Base-by-base conservation (phyloP, 2,113 vertebrate species). In the Chaenogobius annularis region DNA sequence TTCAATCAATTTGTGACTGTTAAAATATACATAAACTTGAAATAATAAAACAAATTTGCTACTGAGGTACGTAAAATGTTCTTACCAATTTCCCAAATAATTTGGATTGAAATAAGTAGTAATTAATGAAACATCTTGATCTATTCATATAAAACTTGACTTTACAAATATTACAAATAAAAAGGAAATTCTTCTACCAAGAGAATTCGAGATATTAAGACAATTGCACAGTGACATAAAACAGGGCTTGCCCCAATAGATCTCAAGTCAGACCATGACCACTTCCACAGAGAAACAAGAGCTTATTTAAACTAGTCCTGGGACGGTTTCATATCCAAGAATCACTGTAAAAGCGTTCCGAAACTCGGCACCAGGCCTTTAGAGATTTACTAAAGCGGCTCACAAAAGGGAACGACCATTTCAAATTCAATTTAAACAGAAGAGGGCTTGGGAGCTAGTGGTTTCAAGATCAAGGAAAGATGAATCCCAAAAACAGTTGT, bases 391-490 rank as follows among this genome's bases (percentile, higher is more conserved):
- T 72, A 70, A 70, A 70, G 52, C 12, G 0, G 58, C 74, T 70
- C 67, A 19, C 66, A 70, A 78, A 66, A 81, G 73, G 70, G 69
- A 75, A 80, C 20, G 0, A 74, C 72, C 72, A 82, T 79, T 82
- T 88, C 68, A 35, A 74, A 78, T 83, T 75, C 63, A 77, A 54
- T 86, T 79, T 79, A 83, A 77, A 78, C 71, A 78, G 75, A 84
- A 87, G 23, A 79, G 77, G 79, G 85, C 70, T 37, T 70, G 64
- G 47, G 58, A 79, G 58, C 78, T 79, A 85, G 86, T 88, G 84
- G 72, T 85, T 88, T 69, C 72, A 75, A 85, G 70, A 87, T 89
- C 77, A 83, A 79, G 69, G 68, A 7, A 55, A 70, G 52, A 63
- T 46, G 68, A 75, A 75, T 67, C 73, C 70, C 73, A 78, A 82